phyloP scores from a whole-genome alignment of 2,113 vertebrate species.

The Pterocles burchelli region DNA sequence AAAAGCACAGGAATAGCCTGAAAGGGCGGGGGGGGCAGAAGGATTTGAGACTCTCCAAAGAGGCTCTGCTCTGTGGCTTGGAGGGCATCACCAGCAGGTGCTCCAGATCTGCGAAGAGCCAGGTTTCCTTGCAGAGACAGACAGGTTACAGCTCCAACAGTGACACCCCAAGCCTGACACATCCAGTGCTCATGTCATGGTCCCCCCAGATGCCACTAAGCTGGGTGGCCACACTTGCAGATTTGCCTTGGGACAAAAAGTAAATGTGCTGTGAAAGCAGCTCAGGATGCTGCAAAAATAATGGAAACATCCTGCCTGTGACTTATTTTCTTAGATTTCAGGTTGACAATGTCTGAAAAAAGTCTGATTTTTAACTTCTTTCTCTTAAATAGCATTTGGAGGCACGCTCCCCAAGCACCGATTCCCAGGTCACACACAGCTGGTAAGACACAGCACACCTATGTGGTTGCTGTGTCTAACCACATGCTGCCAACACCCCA shows the following conservation, averaged over 20 bases:
- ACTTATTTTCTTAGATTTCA: not conserved
- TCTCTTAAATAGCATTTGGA: not conserved
- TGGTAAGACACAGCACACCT: not conserved
- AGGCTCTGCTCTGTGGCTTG: fast-evolving
- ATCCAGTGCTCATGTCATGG: fast-evolving
- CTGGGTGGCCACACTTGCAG: not conserved
- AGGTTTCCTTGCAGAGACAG: not conserved
- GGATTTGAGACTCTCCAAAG: not conserved
- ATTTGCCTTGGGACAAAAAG: not conserved
- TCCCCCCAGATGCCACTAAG: not conserved
- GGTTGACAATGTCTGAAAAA: not conserved
- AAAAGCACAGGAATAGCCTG: not conserved
- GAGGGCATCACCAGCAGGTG: not conserved
- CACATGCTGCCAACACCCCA: not conserved
- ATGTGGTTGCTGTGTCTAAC: not conserved
- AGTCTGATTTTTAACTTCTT: not conserved
- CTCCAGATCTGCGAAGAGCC: not conserved
- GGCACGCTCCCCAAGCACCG: not conserved
- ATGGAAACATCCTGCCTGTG: not conserved
- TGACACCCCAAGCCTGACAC: not conserved
- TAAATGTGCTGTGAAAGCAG: not conserved
- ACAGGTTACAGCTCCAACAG: not conserved
- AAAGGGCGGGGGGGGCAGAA: not conserved
- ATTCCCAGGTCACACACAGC: not conserved
- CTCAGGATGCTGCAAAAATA: not conserved